A percentile compares a stretch with the other conserved stretches of the same genome.
phyloP scores from a whole-genome alignment of 1,140 invertebrate species.

The Delia radicum region DNA sequence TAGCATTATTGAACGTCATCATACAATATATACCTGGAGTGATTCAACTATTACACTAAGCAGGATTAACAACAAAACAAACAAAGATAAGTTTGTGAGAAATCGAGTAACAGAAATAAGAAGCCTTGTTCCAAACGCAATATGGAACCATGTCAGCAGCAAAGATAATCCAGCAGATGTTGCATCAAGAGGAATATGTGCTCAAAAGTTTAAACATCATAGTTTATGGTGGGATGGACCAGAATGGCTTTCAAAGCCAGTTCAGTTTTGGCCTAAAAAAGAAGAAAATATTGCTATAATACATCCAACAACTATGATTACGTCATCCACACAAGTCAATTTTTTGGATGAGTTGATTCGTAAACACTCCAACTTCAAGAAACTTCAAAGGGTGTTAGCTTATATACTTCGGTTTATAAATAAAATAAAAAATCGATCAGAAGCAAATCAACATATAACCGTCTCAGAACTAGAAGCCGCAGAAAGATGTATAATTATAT shows the following conservation, averaged over 20 bases:
- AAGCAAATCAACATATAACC: neutral
- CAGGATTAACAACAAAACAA: neutral
- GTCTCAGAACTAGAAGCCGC: neutral
- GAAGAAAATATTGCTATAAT: neutral
- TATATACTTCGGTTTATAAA: neutral
- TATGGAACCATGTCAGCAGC: slow-evolving; percentile 2
- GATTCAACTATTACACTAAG: neutral
- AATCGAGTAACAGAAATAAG: neutral
- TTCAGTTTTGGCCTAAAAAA: neutral
- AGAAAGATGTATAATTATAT: neutral
- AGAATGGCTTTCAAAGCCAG: neutral
- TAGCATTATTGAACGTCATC: neutral
- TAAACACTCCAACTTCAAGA: neutral
- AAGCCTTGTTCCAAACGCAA: neutral
- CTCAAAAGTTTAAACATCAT: neutral
- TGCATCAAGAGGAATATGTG: neutral
- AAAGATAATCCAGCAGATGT: slow-evolving; percentile 21
- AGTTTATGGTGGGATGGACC: slow-evolving; percentile 21
- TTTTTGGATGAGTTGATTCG: neutral
- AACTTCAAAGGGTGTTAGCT: neutral
- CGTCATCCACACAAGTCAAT: neutral
- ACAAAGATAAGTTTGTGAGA: neutral
- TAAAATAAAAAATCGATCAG: neutral
- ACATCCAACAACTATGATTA: neutral
- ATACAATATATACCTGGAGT: neutral